Conservation (phyloP, 2,888 invertebrate species). For the Aporophyla lueneburgensis region DNA sequence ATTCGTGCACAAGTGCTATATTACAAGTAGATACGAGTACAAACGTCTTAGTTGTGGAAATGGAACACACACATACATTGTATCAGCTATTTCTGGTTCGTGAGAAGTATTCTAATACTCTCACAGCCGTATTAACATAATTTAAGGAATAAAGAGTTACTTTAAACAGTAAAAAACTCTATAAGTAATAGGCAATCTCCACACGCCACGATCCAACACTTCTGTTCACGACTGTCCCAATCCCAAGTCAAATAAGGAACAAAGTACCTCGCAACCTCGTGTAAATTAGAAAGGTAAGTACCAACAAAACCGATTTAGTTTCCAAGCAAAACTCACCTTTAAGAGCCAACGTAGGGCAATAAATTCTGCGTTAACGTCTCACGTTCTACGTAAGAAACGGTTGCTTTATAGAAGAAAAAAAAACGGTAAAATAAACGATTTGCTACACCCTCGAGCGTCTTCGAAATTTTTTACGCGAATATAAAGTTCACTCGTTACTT, state of each 20-base stretch:
- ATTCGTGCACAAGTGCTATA: slow-evolving; percentile 29
- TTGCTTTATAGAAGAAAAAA: slow-evolving; percentile 67
- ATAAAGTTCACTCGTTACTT: slow-evolving; percentile 75
- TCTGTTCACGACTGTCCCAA: slow-evolving; percentile 58
- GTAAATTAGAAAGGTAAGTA: slow-evolving; percentile 68
- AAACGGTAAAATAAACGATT: slow-evolving; percentile 74
- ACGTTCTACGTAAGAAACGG: slow-evolving; percentile 68
- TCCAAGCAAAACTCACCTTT: slow-evolving; percentile 68
- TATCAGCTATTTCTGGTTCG: not conserved
- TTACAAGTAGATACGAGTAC: slow-evolving; percentile 4
- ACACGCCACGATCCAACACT: slow-evolving; percentile 58
- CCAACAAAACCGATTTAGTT: slow-evolving; percentile 66
- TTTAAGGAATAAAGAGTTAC: slow-evolving; percentile 18
- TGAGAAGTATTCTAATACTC: slow-evolving; percentile 8
- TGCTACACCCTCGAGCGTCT: slow-evolving; percentile 75
- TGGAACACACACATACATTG: slow-evolving; percentile 1
- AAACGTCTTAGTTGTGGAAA: slow-evolving; percentile 15
- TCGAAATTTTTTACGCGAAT: slow-evolving; percentile 79
- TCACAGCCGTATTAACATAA: slow-evolving; percentile 19
- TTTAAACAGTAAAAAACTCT: slow-evolving; percentile 28
- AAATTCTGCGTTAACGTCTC: slow-evolving; percentile 69
- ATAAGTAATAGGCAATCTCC: slow-evolving; percentile 59
- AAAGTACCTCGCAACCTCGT: slow-evolving; percentile 62
- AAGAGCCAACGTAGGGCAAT: slow-evolving; percentile 65
- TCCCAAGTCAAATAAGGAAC: slow-evolving; percentile 66